These are phyloP conservation scores for Ostrea edulis DNA, from an alignment of 1,140 invertebrate genomes.

Conservation along the genomic window DNA sequence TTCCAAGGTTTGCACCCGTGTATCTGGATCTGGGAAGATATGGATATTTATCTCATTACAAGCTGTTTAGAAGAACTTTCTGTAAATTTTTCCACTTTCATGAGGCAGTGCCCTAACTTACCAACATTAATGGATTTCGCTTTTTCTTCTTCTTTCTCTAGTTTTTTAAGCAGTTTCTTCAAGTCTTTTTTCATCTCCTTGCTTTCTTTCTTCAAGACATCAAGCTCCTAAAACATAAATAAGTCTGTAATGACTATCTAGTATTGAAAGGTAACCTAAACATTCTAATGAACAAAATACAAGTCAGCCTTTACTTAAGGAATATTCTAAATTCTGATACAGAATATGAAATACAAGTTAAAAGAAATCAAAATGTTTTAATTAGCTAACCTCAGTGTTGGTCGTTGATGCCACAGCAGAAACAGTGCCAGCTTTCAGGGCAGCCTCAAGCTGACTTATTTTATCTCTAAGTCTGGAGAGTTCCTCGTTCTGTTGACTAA, in stretches of 20 bases:
- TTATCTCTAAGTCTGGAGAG: constrained; percentile 59
- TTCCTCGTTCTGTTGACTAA: constrained; percentile 64
- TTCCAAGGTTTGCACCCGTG: constrained; percentile 45
- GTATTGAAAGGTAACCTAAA: neutral
- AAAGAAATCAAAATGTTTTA: neutral
- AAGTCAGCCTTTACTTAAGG: too few species aligned
- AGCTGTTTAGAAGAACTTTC: neutral
- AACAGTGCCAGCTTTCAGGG: constrained; percentile 58
- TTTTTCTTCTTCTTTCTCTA: constrained; percentile 60
- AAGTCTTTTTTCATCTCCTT: constrained; percentile 67
- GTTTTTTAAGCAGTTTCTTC: constrained; percentile 67
- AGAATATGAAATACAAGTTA: too few species aligned
- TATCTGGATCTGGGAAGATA: constrained; percentile 48
- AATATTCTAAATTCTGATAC: too few species aligned
- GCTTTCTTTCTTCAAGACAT: constrained; percentile 66
- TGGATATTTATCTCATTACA: neutral
- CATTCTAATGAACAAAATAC: too few species aligned
- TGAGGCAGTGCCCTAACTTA: neutral
- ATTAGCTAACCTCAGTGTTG: neutral
- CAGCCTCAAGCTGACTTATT: constrained; percentile 61
- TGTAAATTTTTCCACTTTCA: too few species aligned
- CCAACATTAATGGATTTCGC: constrained; percentile 34
- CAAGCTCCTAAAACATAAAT: constrained; percentile 63
- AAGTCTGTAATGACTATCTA: neutral
- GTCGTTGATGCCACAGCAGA: constrained; percentile 33